Evolutionary conservation across 2,888 invertebrate species (phyloP).

Genomic region (Tribolium freemani): DNA sequence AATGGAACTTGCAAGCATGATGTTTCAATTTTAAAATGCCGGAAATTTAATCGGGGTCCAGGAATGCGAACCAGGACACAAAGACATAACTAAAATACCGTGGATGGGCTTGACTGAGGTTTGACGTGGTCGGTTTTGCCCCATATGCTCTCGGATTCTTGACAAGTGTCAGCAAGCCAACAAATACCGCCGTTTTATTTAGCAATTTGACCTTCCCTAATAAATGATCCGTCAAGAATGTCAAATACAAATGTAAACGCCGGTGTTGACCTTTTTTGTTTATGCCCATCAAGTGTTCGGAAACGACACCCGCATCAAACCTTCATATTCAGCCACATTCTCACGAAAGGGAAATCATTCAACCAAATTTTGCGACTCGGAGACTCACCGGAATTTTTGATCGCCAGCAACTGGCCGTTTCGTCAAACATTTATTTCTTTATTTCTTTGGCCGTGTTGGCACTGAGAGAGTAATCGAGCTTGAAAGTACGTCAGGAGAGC

Average conservation of each 20-base stretch:
- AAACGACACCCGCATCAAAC: slow-evolving; percentile 29
- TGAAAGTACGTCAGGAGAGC: neutral
- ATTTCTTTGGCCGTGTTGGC: neutral
- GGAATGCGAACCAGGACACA: slow-evolving; percentile 32
- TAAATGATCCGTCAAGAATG: slow-evolving; percentile 50
- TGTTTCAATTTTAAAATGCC: slow-evolving; percentile 26
- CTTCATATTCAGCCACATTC: slow-evolving; percentile 31
- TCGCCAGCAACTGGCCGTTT: slow-evolving; percentile 26
- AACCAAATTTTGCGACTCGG: slow-evolving; percentile 33
- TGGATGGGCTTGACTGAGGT: slow-evolving; percentile 38
- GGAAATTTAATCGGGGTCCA: slow-evolving; percentile 25
- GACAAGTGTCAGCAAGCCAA: slow-evolving; percentile 48
- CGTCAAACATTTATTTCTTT: neutral
- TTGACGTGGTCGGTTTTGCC: slow-evolving; percentile 37
- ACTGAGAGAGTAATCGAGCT: neutral
- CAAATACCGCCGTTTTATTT: slow-evolving; percentile 50
- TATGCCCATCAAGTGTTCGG: slow-evolving; percentile 32
- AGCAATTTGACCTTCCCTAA: slow-evolving; percentile 50
- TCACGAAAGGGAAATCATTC: slow-evolving; percentile 30
- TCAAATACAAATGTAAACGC: slow-evolving; percentile 44
- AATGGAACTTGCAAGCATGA: neutral
- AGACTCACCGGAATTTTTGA: slow-evolving; percentile 32
- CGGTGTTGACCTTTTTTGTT: slow-evolving; percentile 36
- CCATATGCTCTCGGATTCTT: slow-evolving; percentile 38
- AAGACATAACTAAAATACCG: slow-evolving; percentile 41